Evolutionary conservation across 2,888 invertebrate species (phyloP), one percentile per base, ranked within the genome.

Genomic region (Drosophila sordidula): DNA sequence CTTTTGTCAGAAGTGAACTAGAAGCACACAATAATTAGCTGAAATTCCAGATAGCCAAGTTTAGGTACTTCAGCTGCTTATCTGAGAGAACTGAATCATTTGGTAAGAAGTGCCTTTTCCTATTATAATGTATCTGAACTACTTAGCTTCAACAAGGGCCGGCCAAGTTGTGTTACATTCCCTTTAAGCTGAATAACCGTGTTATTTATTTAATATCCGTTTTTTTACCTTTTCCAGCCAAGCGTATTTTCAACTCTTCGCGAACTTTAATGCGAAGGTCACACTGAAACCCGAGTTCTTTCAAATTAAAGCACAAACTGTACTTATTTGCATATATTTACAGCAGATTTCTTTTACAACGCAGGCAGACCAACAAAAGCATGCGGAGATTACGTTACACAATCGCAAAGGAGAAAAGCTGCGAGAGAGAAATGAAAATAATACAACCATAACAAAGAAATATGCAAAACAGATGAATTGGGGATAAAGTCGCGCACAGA

Each of bases 381-480:
- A 66, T 36, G 62, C 68, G 44, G 63, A 69, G 82, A 83, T 88
- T 83, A 88, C 50, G 75, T 77, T 75, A 80, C 59, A 71, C 61
- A 82, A 80, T 70, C 77, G 45, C 68, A 62, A 47, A 61, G 59
- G 65, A 50, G 42, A 67, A 61, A 75, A 34, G 63, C 54, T 36
- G 34, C 39, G 32, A 61, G 66, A 74, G 56, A 46, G 55, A 76
- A 81, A 70, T 42, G 61, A 47, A 88, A 77, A 75, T 69, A 88
- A 82, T 76, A 85, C 80, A 71, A 72, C 38, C 74, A 78, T 85
- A 89, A 84, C 89, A 84, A 84, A 85, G 87, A 84, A 89, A 84
- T 89, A 84, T 84, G 84, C 89, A 87, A 89, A 84, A 69, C 89
- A 84, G 84, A 84, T 89, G 87, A 84, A 89, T 89, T 87, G 87